A percentile compares a stretch with the other conserved stretches of the same genome.
phyloP scores from a whole-genome alignment of 1,140 invertebrate species.

The Euura lappo region DNA sequence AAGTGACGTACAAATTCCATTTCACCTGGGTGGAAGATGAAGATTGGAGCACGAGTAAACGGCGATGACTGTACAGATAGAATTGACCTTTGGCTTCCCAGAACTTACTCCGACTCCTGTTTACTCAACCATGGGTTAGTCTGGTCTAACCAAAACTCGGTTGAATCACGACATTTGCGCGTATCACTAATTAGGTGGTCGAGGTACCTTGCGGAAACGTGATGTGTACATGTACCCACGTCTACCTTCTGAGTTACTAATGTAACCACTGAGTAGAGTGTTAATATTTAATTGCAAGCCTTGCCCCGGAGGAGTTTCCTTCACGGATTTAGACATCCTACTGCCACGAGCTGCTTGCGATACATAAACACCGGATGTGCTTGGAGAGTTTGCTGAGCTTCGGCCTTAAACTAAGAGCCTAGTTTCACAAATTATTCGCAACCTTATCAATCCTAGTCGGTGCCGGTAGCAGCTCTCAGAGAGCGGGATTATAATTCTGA shows the following conservation, averaged over 20 bases:
- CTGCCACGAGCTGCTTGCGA: neutral
- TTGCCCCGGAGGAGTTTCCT: neutral
- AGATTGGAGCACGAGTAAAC: too few relatives aligned
- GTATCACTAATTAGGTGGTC: neutral
- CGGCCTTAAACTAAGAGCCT: too few relatives aligned
- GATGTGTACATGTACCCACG: neutral
- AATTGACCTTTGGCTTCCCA: too few relatives aligned
- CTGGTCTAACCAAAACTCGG: neutral
- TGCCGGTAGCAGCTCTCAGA: too few relatives aligned
- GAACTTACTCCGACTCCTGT: too few relatives aligned
- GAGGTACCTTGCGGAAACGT: neutral
- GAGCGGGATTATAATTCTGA: too few relatives aligned
- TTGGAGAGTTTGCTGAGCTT: neutral
- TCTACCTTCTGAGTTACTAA: constrained; percentile 7
- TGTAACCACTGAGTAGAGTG: constrained; percentile 2
- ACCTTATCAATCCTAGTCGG: too few relatives aligned
- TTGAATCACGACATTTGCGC: neutral
- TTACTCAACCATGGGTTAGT: neutral
- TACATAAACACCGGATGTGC: constrained; percentile 1
- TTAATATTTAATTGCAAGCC: constrained; percentile 2
- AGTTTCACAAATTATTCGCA: too few relatives aligned
- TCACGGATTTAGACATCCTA: neutral
- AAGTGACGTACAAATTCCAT: neutral
- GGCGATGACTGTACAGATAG: too few relatives aligned
- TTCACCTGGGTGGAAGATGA: too few relatives aligned